phyloP scores from a whole-genome alignment of 1,140 invertebrate genomes.

The Drosophila azteca region DNA sequence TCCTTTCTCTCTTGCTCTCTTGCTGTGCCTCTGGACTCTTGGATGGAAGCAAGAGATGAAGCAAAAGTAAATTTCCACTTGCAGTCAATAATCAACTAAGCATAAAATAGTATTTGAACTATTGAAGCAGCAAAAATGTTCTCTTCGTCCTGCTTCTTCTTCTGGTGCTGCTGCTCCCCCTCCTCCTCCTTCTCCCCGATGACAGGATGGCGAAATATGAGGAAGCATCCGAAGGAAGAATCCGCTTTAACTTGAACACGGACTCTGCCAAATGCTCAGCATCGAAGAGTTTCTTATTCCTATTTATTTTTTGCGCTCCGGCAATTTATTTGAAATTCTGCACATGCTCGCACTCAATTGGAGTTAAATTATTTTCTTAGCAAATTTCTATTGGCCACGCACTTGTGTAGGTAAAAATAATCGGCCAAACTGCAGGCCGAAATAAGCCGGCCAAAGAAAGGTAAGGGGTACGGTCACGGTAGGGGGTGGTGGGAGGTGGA shows the following conservation, averaged over 20 bases:
- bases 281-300: constrained; percentile 29
- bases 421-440: constrained; percentile 1
- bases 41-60: constrained; percentile 16
- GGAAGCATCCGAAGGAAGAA: constrained; percentile 39
- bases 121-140: constrained; percentile 81
- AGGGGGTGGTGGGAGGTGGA: constrained; percentile 30
- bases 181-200: constrained; percentile 39
- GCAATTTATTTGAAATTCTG: constrained; percentile 72
- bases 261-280: constrained; percentile 39
- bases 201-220: constrained; percentile 22
- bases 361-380: constrained; percentile 75
- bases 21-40: constrained; percentile 9
- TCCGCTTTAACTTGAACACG: constrained; percentile 69
- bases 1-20: neutral
- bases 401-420: constrained; percentile 47
- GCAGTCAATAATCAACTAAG: constrained; percentile 82
- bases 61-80: constrained; percentile 66
- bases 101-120: constrained; percentile 83
- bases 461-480: constrained; percentile 52
- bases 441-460: constrained; percentile 41
- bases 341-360: constrained; percentile 78
- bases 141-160: neutral
- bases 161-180: no score
- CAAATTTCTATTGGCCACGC: constrained; percentile 50
- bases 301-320: constrained; percentile 13